Percentiles rank a stretch among this genome's conserved stretches.
These are phyloP conservation scores for Cygnus olor DNA, from an alignment of 2,797 vertebrate species.

Conservation along the genomic window DNA sequence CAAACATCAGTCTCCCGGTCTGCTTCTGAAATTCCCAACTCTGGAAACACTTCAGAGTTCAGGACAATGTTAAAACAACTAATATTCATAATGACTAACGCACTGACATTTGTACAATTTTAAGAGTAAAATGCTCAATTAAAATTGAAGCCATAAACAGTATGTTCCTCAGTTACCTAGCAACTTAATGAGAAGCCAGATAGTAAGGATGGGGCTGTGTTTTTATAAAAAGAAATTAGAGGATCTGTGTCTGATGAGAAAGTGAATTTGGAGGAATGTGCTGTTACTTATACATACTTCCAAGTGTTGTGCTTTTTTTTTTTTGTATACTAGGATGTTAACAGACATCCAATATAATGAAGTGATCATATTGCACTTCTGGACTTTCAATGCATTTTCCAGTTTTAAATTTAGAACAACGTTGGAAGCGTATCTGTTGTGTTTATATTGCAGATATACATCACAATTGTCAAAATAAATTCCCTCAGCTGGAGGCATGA, in stretches of 20 bases:
- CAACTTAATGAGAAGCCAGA: background rate
- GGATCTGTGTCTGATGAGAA: background rate
- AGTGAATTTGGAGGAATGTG: background rate
- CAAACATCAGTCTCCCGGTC: background rate
- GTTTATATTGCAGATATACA: background rate
- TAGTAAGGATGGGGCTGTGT: background rate
- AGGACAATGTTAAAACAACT: background rate
- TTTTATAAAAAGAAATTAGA: background rate
- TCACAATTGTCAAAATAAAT: background rate
- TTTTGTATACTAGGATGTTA: background rate
- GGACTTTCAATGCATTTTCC: background rate
- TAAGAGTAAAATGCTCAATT: constrained; percentile 6
- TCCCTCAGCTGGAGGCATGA: background rate
- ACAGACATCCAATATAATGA: background rate
- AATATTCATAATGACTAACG: background rate
- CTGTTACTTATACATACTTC: background rate
- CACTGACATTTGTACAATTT: background rate
- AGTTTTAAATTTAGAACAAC: background rate
- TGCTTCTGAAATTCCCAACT: background rate
- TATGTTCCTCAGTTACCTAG: background rate
- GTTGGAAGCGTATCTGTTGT: background rate
- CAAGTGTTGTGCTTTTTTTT: background rate
- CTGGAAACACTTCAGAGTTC: background rate
- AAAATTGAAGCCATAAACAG: background rate
- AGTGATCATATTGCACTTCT: background rate